Conservation (phyloP, 2,888 invertebrate species). For the Conchocele bisecta region DNA sequence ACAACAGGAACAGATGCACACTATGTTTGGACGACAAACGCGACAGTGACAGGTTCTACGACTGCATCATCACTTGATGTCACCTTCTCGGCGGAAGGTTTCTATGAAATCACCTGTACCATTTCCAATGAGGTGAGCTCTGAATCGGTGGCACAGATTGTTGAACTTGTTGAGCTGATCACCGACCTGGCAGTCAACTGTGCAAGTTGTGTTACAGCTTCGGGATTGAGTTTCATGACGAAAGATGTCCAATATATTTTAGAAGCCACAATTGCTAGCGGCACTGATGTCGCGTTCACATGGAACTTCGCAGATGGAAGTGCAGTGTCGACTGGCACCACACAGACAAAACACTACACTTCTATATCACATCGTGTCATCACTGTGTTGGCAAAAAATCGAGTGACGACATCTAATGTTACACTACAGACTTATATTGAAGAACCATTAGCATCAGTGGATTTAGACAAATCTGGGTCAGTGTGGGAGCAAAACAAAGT, state of each 20-base stretch:
- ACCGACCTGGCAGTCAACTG: slow-evolving; percentile 54
- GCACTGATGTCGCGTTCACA: slow-evolving; percentile 50
- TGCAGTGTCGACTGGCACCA: slow-evolving; percentile 15
- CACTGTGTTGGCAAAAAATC: slow-evolving; percentile 47
- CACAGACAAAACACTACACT: slow-evolving; percentile 34
- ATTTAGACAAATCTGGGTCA: background rate
- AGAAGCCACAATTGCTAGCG: slow-evolving; percentile 40
- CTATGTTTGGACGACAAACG: slow-evolving; percentile 53
- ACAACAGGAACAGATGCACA: slow-evolving; percentile 32
- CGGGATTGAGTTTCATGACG: slow-evolving; percentile 52
- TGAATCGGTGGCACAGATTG: slow-evolving; percentile 30
- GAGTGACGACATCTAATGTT: slow-evolving; percentile 15
- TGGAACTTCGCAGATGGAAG: slow-evolving; percentile 59
- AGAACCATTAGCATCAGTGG: slow-evolving; percentile 30
- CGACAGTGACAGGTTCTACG: slow-evolving; percentile 20
- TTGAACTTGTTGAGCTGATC: slow-evolving; percentile 58
- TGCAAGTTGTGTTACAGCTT: slow-evolving; percentile 31
- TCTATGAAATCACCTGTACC: slow-evolving; percentile 46
- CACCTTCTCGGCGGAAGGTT: slow-evolving; percentile 29
- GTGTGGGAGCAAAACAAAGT: slow-evolving; percentile 14
- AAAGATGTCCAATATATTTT: slow-evolving; percentile 50
- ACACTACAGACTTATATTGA: slow-evolving; percentile 53
- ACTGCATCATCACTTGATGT: slow-evolving; percentile 10
- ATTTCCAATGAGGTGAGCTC: slow-evolving; percentile 61
- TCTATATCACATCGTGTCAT: slow-evolving; percentile 46